Conservation (phyloP, 2,797 vertebrate species). For the Myripristis jacobus region DNA sequence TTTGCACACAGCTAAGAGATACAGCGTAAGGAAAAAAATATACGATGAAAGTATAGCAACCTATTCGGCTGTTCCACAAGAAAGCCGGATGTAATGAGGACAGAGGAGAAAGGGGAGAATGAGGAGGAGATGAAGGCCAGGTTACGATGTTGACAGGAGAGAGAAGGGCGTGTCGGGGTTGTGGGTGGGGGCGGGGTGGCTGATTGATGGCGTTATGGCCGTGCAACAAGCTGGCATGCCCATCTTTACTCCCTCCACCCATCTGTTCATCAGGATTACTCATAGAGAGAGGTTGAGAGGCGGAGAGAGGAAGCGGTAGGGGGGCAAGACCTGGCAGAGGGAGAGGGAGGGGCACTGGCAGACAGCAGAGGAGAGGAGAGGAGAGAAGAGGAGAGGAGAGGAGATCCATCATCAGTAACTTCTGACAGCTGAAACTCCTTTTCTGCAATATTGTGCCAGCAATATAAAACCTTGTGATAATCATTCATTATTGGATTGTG, state of each 20-base stretch:
- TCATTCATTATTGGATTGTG: constrained; percentile 52
- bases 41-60: no score
- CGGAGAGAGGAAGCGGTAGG: constrained; percentile 36
- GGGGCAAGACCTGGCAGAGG: constrained; percentile 19
- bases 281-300: constrained; percentile 44
- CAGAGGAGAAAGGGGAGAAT: background rate
- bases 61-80: no score
- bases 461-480: constrained; percentile 34
- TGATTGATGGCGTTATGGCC: constrained; percentile 60
- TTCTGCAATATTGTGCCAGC: constrained; percentile 12
- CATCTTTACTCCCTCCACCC: constrained; percentile 62
- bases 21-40: no score
- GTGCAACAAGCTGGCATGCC: constrained; percentile 69
- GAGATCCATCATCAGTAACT: constrained; percentile 23
- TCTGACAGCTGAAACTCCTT: constrained; percentile 38
- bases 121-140: background rate
- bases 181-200: constrained; percentile 53
- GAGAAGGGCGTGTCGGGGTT: constrained; percentile 38
- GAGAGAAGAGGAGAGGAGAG: constrained; percentile 24
- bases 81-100: background rate
- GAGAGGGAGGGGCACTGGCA: background rate
- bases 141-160: constrained; percentile 38
- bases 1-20: no score
- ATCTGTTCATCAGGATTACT: constrained; percentile 80
- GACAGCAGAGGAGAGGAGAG: background rate